These are phyloP conservation scores for Drosophila erecta DNA, from an alignment of 1,140 invertebrate species.

Conservation along the genomic window DNA sequence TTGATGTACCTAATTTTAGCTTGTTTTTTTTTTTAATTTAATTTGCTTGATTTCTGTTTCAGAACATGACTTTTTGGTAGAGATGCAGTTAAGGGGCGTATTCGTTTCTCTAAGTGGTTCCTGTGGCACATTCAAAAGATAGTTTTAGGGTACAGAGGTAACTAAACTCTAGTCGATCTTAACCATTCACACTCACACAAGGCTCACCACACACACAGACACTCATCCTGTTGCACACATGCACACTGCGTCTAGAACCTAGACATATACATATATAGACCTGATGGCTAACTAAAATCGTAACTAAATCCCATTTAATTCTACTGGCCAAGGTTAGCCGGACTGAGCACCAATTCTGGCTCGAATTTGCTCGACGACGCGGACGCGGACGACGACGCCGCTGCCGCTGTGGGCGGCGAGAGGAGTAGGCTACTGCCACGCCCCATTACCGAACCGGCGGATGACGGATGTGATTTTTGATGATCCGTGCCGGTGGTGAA, in stretches of 20 bases:
- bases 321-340: constrained; percentile 83
- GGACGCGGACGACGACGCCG: constrained; percentile 23
- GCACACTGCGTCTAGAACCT: constrained; percentile 34
- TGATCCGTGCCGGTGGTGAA: constrained; percentile 41
- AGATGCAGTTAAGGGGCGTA: constrained; percentile 8
- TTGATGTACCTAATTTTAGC: not conserved
- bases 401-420: constrained; percentile 23
- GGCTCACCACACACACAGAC: constrained; percentile 12
- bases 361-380: constrained; percentile 68
- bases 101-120: constrained; percentile 27
- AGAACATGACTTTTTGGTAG: constrained; percentile 36
- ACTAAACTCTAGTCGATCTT: constrained; percentile 7
- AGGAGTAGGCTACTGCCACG: constrained; percentile 50
- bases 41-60: not conserved
- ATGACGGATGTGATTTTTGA: constrained; percentile 70
- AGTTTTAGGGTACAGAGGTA: constrained; percentile 42
- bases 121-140: constrained; percentile 79
- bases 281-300: constrained; percentile 69
- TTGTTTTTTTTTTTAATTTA: not conserved
- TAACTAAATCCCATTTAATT: constrained; percentile 49
- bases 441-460: constrained; percentile 51
- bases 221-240: constrained; percentile 13
- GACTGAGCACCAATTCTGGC: constrained; percentile 83
- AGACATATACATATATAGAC: constrained; percentile 42
- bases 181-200: constrained; percentile 7